Percentiles rank a stretch among this genome's conserved stretches.
Conservation (phyloP, 2,888 invertebrate genomes). For the Synanthedon myopaeformis region DNA sequence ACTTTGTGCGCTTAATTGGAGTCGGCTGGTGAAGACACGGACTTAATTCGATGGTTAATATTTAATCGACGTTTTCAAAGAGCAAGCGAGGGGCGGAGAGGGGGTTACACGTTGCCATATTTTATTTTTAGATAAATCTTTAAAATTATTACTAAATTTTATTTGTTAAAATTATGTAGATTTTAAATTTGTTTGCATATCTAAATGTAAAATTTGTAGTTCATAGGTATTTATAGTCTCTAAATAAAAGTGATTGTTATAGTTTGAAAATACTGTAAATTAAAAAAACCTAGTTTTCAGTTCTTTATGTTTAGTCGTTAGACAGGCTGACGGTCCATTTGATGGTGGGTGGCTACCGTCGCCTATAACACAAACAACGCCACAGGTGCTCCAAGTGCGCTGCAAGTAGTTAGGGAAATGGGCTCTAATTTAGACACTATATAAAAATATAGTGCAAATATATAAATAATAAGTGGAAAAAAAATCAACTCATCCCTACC, state of each 20-base stretch:
- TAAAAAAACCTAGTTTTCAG: too few species aligned
- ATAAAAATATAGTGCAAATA: background rate
- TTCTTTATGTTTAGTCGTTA: background rate
- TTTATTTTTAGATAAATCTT: too few species aligned
- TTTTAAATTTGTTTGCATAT: too few species aligned
- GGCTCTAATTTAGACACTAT: background rate
- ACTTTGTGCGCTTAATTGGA: slow-evolving; percentile 68
- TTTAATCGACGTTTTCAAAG: slow-evolving; percentile 43
- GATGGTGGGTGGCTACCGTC: background rate
- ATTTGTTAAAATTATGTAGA: too few species aligned
- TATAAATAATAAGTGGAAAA: background rate
- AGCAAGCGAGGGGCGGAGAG: too few species aligned
- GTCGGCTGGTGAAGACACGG: slow-evolving; percentile 53
- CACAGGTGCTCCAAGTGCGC: background rate
- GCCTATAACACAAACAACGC: background rate
- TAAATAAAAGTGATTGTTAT: too few species aligned
- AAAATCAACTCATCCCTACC: too few species aligned
- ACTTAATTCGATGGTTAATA: slow-evolving; percentile 67
- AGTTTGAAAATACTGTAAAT: too few species aligned
- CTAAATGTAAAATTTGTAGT: too few species aligned
- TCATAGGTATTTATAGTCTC: too few species aligned
- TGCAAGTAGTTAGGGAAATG: background rate
- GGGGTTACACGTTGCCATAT: too few species aligned
- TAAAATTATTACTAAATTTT: too few species aligned
- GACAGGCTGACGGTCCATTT: background rate